Evolutionary conservation across 2,888 invertebrate species (phyloP).

Genomic region (Fissipunctia ypsillon): DNA sequence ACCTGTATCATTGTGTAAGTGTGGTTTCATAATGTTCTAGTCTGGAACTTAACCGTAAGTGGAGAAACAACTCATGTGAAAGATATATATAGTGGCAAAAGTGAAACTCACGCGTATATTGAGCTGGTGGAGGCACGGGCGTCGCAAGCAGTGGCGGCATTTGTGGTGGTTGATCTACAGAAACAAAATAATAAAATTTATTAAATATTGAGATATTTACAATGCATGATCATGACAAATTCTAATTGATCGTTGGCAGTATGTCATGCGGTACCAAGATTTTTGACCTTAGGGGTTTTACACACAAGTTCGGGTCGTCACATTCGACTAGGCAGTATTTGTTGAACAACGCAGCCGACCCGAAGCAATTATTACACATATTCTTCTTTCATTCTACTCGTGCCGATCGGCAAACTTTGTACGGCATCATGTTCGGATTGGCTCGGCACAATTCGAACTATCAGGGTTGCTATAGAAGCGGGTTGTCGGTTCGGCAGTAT

Average conservation of each 20-base stretch:
- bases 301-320: no score
- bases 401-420: no score
- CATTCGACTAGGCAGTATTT: no score
- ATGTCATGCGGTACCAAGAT: neutral
- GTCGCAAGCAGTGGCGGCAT: slow-evolving; percentile 79
- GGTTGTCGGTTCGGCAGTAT: no score
- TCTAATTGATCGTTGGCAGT: neutral
- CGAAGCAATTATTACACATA: no score
- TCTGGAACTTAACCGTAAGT: neutral
- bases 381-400: no score
- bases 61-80: neutral
- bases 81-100: neutral
- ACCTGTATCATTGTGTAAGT: neutral
- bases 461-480: no score
- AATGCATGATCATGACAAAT: neutral
- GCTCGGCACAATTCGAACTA: no score
- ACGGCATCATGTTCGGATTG: no score
- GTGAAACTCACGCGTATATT: slow-evolving; percentile 80
- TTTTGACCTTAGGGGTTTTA: neutral
- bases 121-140: slow-evolving; percentile 82
- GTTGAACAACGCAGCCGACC: no score
- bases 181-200: slow-evolving; percentile 4
- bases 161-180: slow-evolving; percentile 78
- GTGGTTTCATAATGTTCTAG: neutral
- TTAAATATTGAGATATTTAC: neutral